These are phyloP conservation scores for Cyphomyrus discorhynchus DNA, from an alignment of 2,113 vertebrate species.

Conservation along the genomic window DNA sequence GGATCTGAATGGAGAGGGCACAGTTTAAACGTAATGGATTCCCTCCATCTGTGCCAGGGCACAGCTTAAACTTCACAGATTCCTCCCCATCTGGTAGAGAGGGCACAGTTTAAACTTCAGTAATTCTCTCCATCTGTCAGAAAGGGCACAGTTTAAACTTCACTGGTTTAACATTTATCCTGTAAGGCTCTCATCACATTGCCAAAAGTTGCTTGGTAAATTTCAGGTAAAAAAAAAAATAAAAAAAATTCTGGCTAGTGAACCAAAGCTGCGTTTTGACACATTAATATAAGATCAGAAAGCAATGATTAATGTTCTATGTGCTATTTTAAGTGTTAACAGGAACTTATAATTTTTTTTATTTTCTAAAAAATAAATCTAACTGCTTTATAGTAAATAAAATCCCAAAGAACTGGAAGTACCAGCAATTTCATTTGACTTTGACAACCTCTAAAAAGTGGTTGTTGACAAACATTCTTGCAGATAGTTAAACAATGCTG, in stretches of 20 bases:
- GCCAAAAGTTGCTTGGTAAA: not conserved
- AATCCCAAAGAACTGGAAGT: not conserved
- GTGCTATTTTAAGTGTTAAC: not conserved
- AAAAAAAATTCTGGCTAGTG: not conserved
- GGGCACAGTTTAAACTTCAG: conserved; percentile 9
- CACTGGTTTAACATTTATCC: conserved; percentile 12
- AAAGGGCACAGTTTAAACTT: conserved; percentile 13
- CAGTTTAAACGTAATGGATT: conserved; percentile 1
- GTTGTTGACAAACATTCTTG: not conserved
- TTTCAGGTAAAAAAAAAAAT: not conserved
- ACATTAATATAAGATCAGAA: not conserved
- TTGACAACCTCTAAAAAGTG: not conserved
- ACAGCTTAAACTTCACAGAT: conserved; percentile 6
- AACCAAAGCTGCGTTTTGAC: not conserved
- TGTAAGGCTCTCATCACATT: not conserved
- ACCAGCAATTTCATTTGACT: not conserved
- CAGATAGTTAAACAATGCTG: not conserved
- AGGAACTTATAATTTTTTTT: not conserved
- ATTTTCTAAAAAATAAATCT: not conserved
- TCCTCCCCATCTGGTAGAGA: conserved; percentile 14
- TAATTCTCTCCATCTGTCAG: conserved; percentile 2
- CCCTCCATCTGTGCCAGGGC: not conserved
- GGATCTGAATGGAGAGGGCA: not conserved
- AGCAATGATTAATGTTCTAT: not conserved
- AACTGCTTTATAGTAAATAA: not conserved